Conservation (phyloP, 2,888 invertebrate genomes). For the Lasius fuliginosus region DNA sequence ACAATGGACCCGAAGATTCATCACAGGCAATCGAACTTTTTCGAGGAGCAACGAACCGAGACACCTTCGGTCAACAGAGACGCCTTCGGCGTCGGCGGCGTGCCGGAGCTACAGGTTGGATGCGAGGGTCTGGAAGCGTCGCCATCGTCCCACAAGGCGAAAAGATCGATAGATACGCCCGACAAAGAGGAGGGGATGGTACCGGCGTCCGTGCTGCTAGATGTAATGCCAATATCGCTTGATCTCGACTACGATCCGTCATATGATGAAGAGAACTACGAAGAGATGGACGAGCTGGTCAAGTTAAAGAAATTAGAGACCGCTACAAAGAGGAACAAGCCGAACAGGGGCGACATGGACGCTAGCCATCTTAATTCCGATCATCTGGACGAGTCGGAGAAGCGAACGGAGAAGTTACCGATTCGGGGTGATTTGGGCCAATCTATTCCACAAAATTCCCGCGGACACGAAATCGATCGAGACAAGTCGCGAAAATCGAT, state of each 20-base stretch:
- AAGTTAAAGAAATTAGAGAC: conserved; percentile 74
- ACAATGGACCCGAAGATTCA: conserved; percentile 40
- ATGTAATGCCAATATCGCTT: conserved; percentile 73
- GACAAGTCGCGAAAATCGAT: background rate
- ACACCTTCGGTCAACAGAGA: conserved; percentile 57
- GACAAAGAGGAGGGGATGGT: conserved; percentile 24
- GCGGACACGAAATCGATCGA: background rate
- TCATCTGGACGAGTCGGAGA: conserved; percentile 27
- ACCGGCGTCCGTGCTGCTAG: conserved; percentile 41
- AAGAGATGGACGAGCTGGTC: conserved; percentile 80
- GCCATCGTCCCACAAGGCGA: conserved; percentile 66
- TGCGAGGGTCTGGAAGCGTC: conserved; percentile 79
- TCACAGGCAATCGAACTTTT: conserved; percentile 67
- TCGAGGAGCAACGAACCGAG: conserved; percentile 62
- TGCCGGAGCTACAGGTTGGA: conserved; percentile 82
- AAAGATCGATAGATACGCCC: conserved; percentile 69
- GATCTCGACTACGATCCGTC: conserved; percentile 67
- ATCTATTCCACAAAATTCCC: background rate
- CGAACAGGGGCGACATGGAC: conserved; percentile 81
- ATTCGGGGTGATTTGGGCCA: conserved; percentile 80
- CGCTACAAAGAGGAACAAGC: conserved; percentile 61
- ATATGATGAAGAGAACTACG: conserved; percentile 74
- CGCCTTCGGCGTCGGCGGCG: conserved; percentile 75
- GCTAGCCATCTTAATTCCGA: conserved; percentile 64
- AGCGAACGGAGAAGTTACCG: conserved; percentile 74